phyloP scores from a whole-genome alignment of 1,140 invertebrate species.

The Cherax quadricarinatus region DNA sequence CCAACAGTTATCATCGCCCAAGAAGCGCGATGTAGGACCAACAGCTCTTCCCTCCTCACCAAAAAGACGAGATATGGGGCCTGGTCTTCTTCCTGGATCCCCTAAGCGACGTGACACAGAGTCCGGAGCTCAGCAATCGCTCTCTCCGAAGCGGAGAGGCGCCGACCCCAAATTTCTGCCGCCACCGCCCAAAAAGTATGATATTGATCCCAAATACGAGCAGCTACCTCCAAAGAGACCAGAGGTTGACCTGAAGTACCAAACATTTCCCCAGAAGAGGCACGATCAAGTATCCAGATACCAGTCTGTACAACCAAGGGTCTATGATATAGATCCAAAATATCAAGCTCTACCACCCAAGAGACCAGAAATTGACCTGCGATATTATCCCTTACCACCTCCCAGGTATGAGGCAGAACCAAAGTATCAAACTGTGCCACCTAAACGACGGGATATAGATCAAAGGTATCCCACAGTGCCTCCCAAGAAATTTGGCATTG shows the following conservation, averaged over 20 bases:
- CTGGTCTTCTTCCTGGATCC: slow-evolving; percentile 18
- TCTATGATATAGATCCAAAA: slow-evolving; percentile 37
- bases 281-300: slow-evolving; percentile 35
- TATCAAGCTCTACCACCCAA: slow-evolving; percentile 51
- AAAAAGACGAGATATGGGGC: slow-evolving; percentile 35
- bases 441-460: slow-evolving; percentile 47
- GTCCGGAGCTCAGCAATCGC: background rate
- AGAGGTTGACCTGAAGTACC: slow-evolving; percentile 54
- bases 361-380: slow-evolving; percentile 7
- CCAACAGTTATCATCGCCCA: slow-evolving; percentile 27
- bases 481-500: slow-evolving; percentile 36
- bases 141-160: slow-evolving; percentile 40
- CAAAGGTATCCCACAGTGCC: slow-evolving; percentile 41
- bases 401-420: slow-evolving; percentile 46
- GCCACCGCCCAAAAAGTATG: slow-evolving; percentile 28
- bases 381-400: slow-evolving; percentile 50
- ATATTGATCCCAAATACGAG: slow-evolving; percentile 59
- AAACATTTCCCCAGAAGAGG: slow-evolving; percentile 58
- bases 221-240: slow-evolving; percentile 39
- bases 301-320: slow-evolving; percentile 25
- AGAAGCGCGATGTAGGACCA: slow-evolving; percentile 22
- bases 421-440: slow-evolving; percentile 54
- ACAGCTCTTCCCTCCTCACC: slow-evolving; percentile 36
- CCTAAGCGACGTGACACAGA: slow-evolving; percentile 52
- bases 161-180: slow-evolving; percentile 54